phyloP scores from a whole-genome alignment of 2,888 invertebrate species.

The Ceraclea dissimilis region DNA sequence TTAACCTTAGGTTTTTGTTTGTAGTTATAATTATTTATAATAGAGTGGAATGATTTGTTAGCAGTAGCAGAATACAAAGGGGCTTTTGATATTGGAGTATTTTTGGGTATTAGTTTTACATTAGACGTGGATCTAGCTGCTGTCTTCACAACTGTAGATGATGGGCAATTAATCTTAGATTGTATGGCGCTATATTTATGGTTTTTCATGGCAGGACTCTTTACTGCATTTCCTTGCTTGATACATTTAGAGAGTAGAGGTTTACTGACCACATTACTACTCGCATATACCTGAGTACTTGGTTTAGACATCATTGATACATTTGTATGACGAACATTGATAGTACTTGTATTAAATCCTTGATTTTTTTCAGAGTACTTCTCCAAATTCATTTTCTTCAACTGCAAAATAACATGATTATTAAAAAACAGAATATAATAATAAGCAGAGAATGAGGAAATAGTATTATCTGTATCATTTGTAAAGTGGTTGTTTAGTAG shows the following conservation, averaged over 20 bases:
- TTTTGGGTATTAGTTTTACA: too few relatives aligned
- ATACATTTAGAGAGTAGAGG: neutral
- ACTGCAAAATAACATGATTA: slow-evolving; percentile 15
- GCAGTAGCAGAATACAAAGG: too few relatives aligned
- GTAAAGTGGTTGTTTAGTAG: too few relatives aligned
- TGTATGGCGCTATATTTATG: slow-evolving; percentile 5
- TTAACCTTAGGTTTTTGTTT: too few relatives aligned
- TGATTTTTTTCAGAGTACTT: slow-evolving; percentile 9
- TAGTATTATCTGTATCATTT: too few relatives aligned
- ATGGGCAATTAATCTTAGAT: slow-evolving; percentile 7
- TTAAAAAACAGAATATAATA: neutral
- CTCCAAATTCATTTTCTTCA: slow-evolving; percentile 17
- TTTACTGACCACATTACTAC: neutral
- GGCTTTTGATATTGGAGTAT: too few relatives aligned
- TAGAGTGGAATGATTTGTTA: too few relatives aligned
- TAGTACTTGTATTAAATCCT: neutral
- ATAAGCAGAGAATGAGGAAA: too few relatives aligned
- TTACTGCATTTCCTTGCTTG: neutral
- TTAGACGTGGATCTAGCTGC: too few relatives aligned
- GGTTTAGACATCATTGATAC: neutral
- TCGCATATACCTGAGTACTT: neutral
- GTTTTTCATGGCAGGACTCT: neutral
- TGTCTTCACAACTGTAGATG: neutral
- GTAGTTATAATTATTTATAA: too few relatives aligned
- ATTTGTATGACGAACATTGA: neutral